Conservation (phyloP, 2,113 vertebrate species). For the Chloropsis hardwickii region DNA sequence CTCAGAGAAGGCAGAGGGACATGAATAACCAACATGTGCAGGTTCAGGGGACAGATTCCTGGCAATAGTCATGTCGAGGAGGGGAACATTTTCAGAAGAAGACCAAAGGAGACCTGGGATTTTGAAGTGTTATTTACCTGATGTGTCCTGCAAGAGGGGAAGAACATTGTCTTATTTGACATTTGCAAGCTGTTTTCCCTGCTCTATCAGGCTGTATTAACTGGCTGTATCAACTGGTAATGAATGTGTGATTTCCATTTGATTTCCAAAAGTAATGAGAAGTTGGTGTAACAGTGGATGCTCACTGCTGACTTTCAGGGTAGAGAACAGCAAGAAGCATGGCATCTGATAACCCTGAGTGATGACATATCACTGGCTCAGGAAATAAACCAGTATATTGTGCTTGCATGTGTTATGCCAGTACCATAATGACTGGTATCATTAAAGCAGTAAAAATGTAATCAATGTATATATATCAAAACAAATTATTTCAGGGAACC, state of each 20-base stretch:
- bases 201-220: neutral
- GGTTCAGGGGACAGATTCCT: neutral
- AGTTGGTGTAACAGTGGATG: neutral
- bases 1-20: neutral
- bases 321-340: neutral
- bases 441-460: constrained; percentile 17
- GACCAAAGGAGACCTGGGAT: neutral
- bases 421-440: neutral
- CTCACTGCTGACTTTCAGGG: neutral
- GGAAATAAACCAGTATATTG: neutral
- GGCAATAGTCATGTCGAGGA: neutral
- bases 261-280: neutral
- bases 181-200: neutral
- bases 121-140: neutral
- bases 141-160: neutral
- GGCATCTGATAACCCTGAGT: neutral
- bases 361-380: neutral
- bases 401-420: neutral
- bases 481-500: constrained; percentile 19
- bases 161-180: neutral
- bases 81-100: neutral
- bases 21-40: neutral
- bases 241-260: neutral
- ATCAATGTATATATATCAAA: constrained; percentile 31
- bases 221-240: neutral